Evolutionary conservation across 1,140 invertebrate species (phyloP), one percentile per base, ranked within the genome.

Genomic region (Carcinoscorpius rotundicauda): DNA sequence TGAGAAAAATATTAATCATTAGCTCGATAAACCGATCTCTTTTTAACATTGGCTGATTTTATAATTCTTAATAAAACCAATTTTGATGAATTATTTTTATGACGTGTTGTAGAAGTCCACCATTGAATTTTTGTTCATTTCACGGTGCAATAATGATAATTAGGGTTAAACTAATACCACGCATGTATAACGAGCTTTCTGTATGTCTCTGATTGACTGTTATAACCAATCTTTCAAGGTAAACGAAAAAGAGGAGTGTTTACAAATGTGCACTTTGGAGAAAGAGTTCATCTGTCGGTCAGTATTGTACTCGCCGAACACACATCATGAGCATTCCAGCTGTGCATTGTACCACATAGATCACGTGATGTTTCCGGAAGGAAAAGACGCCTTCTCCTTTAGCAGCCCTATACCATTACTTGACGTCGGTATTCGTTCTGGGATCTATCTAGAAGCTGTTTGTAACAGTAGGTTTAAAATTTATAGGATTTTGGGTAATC

Each of bases 211-310:
- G 29, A 29, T 29, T 29, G 29, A 29, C 29, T 29, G 29, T 29
- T 29, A 29, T 29, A 29, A 29, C 29, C 29, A 29, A 29, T 29
- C 29, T 29, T 29, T 29, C 29, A 29, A 77, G 75, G 75, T 76
- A 0, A 76, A 73, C 62, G 75, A 84, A 50, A 87, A 91, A 72
- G 82, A 86, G 0, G 89, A 88, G 4, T 96, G 93, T 73, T 83
- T 86, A 63, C 78, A 92, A 56, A 91, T 92, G 53, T 95, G 93
- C 76, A 89, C 93, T 75, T 87, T 92, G 60, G 93, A 96, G 76
- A 88, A 87, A 65, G 91, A 95, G 77, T 95, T 96, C 78, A 81
- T 95, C 2, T 96, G 92, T 76, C 83, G 92, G 59, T 95, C 92
- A 0, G 93, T 87, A 79, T 78, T 95, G 53, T 95, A 88, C 77